Base-by-base conservation (phyloP, 2,797 vertebrate species). In the Onychomys torridus region DNA sequence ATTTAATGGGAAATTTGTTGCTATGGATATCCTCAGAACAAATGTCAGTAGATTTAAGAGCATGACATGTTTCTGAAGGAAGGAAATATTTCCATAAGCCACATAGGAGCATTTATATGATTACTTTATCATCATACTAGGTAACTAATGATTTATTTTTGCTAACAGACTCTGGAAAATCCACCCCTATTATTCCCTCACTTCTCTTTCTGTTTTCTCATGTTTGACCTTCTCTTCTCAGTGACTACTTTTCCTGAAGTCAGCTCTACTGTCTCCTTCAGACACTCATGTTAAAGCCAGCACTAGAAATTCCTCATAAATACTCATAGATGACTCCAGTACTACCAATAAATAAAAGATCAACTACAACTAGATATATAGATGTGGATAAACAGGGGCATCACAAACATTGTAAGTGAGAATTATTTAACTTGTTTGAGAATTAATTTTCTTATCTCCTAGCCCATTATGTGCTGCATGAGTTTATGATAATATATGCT, bases 1-100 rank as follows among this genome's bases (percentile, higher is more conserved):
- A 13, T 65, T 94, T 85, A 90, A 87, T 96, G 67, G 43, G 43
- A 92, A 94, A 95, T 95, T 67, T 82, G 93, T 96, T 96, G 84
- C 94, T 76, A 88, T 97, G 88, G 91, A 46, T 67, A 97, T 94
- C 84, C 94, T 88, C 87, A 85, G 1, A 43, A 96, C 71, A 89
- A 93, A 93, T 90, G 49, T 89, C 61, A 92, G 69, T 57, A 95
- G 67, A 97, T 82, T 96, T 94, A 94, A 78, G 55, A 95, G 29
- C 49, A 65, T 9, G 9, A 52, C 79, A 67, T 82, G 67, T 59
- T 69, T 93, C 46, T 77, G 32, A 90, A 59, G 57, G n/a, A 87
- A 71, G 43, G 82, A 73, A 65, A 19, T 83, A 85, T 93, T 96
- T 95, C 40, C 75, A 73, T 88, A 89, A 90, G 43, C 90, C 46